Percentiles rank a stretch among this genome's conserved stretches.
Conservation (phyloP, 2,888 invertebrate genomes). For the Neuroscelio doddi region DNA sequence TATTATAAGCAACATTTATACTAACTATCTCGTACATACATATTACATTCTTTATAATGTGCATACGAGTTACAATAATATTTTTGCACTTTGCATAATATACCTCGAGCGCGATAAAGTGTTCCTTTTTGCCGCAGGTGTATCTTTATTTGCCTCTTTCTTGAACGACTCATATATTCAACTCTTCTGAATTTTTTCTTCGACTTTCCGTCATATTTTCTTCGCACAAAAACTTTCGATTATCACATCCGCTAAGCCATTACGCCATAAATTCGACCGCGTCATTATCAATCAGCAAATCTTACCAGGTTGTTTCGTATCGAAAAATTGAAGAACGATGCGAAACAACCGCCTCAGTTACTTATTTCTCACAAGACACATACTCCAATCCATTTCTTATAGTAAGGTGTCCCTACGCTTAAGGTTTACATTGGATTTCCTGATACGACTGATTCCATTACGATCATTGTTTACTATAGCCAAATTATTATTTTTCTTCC, state of each 20-base stretch:
- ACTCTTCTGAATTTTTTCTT: conserved; percentile 18
- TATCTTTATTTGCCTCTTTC: conserved; percentile 38
- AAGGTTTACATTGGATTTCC: conserved; percentile 71
- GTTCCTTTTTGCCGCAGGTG: conserved; percentile 1
- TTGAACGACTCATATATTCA: conserved; percentile 18
- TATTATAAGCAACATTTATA: conserved; percentile 53
- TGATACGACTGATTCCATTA: conserved; percentile 34
- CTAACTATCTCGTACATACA: conserved; percentile 39
- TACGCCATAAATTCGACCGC: conserved; percentile 34
- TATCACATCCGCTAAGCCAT: conserved; percentile 21
- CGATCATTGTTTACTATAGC: conserved; percentile 29
- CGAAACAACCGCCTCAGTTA: conserved; percentile 50
- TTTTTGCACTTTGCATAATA: conserved; percentile 17
- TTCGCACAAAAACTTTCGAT: conserved; percentile 21
- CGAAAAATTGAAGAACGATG: conserved; percentile 47
- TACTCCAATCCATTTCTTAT: conserved; percentile 70
- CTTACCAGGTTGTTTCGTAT: conserved; percentile 47
- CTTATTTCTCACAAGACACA: conserved; percentile 54
- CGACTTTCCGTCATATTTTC: conserved; percentile 9
- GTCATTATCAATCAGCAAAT: conserved; percentile 30
- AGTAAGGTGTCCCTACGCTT: conserved; percentile 66
- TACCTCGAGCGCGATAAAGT: conserved; percentile 4
- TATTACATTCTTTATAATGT: conserved; percentile 24
- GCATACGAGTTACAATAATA: conserved; percentile 33
- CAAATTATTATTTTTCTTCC: conserved; percentile 36